A percentile compares a stretch with the other conserved stretches of the same genome.
Conservation (phyloP, 2,797 vertebrate species). For the Muscicapa striata region DNA sequence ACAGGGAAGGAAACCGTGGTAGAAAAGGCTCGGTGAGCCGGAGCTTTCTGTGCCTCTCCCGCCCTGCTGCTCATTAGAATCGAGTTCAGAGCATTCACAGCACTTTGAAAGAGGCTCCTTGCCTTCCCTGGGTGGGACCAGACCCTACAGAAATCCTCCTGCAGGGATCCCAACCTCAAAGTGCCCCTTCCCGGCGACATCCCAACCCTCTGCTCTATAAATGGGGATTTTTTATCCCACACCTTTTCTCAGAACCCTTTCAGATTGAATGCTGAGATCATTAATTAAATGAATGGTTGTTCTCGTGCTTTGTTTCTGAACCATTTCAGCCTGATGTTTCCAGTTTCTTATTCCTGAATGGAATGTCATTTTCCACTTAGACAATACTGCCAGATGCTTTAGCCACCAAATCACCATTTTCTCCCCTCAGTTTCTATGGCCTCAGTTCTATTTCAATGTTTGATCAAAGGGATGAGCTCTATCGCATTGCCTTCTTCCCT, state of each 20-base stretch:
- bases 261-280: background rate
- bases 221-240: background rate
- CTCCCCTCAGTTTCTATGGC: background rate
- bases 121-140: background rate
- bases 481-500: background rate
- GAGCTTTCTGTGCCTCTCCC: background rate
- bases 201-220: background rate
- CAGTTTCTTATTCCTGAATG: background rate
- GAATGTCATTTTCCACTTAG: conserved; percentile 2
- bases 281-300: conserved; percentile 37
- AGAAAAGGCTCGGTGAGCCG: rapidly evolving
- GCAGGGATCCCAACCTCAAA: background rate
- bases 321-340: background rate
- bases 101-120: background rate
- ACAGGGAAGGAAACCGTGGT: rapidly evolving
- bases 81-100: rapidly evolving
- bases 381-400: background rate
- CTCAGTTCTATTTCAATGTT: conserved; percentile 7
- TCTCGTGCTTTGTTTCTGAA: background rate
- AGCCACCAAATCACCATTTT: background rate
- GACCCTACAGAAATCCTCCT: background rate
- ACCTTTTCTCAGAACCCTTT: background rate
- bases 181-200: background rate
- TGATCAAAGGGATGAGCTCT: conserved; percentile 35
- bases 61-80: background rate